Evolutionary conservation across 2,888 invertebrate species (phyloP), one percentile per base, ranked within the genome.

Genomic region (Coelinius sp.): DNA sequence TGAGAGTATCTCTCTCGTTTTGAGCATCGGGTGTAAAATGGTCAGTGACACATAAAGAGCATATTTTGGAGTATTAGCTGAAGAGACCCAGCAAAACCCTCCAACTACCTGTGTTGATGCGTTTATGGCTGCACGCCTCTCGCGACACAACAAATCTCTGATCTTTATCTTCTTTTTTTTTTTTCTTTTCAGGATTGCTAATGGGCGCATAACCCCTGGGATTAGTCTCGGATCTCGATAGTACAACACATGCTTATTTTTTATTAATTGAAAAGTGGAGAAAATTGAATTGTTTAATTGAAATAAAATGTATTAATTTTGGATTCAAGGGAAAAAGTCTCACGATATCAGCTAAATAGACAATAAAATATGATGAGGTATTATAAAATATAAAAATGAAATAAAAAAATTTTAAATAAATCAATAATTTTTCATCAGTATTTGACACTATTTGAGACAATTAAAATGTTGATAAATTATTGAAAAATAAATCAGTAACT

Each of bases 31-130:
- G 70, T 31, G 71, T 76, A 83, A 84, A 86, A 85, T 85, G 84
- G 83, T 84, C 83, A 87, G 84, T 86, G 86, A 87, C 86, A 87
- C 86, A 86, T 86, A 85, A 87, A 86, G 83, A 84, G 85, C 86
- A 87, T 85, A 85, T 84, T 86, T 86, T 82, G 68, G 79, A 78
- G 85, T 75, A 85, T 87, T 86, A 86, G 82, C 59, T 27, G 52
- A 41, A 49, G 52, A 52, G 31, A 2, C 41, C 59, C 31, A 35
- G 17, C 35, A 24, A 62, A 52, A 52, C 49, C 70, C 65, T 75
- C 62, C 35, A 73, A 59, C 68, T 71, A 70, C 80, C 80, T 80
- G 79, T 80, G 75, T 83, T 83, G 81, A 80, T 81, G 81, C 80
- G 79, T 79, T 79, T 78, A 77, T 75, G 74, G 31, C 49, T 46